phyloP scores from a whole-genome alignment of 37 sponge, comb jelly and placozoan genomes.

The Eunapius fragilis region DNA sequence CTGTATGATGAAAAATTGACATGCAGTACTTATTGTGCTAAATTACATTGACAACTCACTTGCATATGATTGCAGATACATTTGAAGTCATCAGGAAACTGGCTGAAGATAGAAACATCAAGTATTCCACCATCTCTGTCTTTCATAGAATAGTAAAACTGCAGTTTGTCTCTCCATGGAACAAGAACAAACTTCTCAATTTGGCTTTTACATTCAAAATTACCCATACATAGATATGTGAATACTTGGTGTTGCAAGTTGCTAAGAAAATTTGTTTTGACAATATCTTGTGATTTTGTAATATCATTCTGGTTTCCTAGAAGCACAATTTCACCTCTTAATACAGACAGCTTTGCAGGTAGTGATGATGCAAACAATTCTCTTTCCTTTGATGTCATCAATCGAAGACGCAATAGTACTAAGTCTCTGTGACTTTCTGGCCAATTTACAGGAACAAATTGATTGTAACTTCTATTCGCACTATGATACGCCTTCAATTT shows the following conservation, averaged over 20 bases:
- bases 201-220: not conserved
- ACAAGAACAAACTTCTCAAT: not conserved
- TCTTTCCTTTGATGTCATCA: not conserved
- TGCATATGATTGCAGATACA: not conserved
- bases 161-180: not conserved
- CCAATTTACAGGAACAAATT: not conserved
- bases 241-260: not conserved
- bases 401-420: not conserved
- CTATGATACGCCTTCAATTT: not conserved
- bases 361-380: not conserved
- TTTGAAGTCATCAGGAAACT: not conserved
- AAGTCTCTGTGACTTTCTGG: not conserved
- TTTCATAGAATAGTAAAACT: not conserved
- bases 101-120: not conserved
- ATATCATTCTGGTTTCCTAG: not conserved
- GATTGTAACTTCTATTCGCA: not conserved
- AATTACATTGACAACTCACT: not conserved
- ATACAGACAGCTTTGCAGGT: not conserved
- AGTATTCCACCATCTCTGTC: not conserved
- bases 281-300: not conserved
- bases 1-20: not conserved
- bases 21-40: not conserved
- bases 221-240: not conserved
- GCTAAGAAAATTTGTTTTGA: not conserved
- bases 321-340: not conserved